Evolutionary conservation across 2,888 invertebrate species (phyloP), one percentile per base, ranked within the genome.

Genomic region (Brachypterus glaber): DNA sequence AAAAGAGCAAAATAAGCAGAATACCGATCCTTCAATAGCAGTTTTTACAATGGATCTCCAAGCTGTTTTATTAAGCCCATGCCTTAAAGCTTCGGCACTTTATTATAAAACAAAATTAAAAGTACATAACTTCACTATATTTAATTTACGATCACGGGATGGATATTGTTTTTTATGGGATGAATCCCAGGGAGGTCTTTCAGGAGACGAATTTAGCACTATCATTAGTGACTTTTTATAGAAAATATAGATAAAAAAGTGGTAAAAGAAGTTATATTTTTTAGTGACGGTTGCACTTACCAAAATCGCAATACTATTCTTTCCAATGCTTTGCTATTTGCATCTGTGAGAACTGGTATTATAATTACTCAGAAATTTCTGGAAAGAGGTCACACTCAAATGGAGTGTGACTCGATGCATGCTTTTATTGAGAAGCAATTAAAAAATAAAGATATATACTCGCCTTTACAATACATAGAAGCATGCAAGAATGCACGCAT

Each of bases 131-230:
- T 41, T 43, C 15, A 41, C 43, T 3, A 9, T 39, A 12, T 46
- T 27, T 27, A 38, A 44, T 36, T 16, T 42, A 17, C 40, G 32
- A 32, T 24, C 30, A 9, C 17, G 21, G n/a, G 34, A 47, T 12
- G 41, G 38, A 5, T 39, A 31, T 25, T 47, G 45, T 29, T 45
- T 25, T 30, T 14, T 45, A n/a, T 47, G 45, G 45, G 21, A 44
- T 17, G 45, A 47, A 36, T 18, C 32, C 9, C 38, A 45, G 15
- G 45, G 41, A 14, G 40, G 37, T 3, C 17, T 45, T 8, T 30
- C 29, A n/a, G 30, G 40, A n/a, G 29, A 44, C 30, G 38, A 39
- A 33, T 44, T 44, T 33, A 15, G 41, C 5, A 17, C 26, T 16
- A 11, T 3, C 25, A 30, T 15, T n/a, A n/a, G 4, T 4, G 12